Evolutionary conservation across 2,888 invertebrate species (phyloP).

Genomic region (Mythimna loreyi): DNA sequence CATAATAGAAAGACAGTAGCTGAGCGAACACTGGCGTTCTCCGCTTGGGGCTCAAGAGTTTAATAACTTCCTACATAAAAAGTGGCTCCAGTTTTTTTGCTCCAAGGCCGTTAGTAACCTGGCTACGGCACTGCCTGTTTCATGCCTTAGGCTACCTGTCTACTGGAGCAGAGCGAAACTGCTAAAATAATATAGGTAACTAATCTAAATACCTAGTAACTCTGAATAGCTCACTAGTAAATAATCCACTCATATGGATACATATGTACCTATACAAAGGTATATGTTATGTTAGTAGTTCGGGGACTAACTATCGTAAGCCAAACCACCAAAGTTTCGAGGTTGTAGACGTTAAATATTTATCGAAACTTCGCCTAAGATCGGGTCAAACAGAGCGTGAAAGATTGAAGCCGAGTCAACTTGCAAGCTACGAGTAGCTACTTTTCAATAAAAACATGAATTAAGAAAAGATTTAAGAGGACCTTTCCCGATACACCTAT

Average conservation of each 20-base stretch:
- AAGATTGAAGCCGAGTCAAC: conserved; percentile 2
- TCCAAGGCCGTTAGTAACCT: too few relatives aligned
- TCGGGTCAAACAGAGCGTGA: neutral
- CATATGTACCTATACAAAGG: neutral
- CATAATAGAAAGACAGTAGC: too few relatives aligned
- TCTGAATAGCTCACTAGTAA: neutral
- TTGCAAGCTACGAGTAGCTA: conserved; percentile 13
- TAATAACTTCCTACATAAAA: too few relatives aligned
- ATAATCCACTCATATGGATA: neutral
- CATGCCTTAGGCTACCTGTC: too few relatives aligned
- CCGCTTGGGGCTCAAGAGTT: too few relatives aligned
- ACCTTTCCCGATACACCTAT: too few relatives aligned
- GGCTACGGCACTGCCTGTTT: too few relatives aligned
- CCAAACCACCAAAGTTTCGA: conserved; percentile 8
- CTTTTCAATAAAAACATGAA: neutral
- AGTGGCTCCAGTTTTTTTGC: too few relatives aligned
- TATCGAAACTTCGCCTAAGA: conserved; percentile 1
- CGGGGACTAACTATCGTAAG: neutral
- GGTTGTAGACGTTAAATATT: conserved; percentile 19
- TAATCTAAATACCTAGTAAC: too few relatives aligned
- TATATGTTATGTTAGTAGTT: neutral
- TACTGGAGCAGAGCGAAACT: too few relatives aligned
- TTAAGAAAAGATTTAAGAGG: neutral
- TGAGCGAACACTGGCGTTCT: too few relatives aligned
- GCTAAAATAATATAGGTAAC: too few relatives aligned